phyloP scores from a whole-genome alignment of 2,113 vertebrate genomes.

The Esox niger region DNA sequence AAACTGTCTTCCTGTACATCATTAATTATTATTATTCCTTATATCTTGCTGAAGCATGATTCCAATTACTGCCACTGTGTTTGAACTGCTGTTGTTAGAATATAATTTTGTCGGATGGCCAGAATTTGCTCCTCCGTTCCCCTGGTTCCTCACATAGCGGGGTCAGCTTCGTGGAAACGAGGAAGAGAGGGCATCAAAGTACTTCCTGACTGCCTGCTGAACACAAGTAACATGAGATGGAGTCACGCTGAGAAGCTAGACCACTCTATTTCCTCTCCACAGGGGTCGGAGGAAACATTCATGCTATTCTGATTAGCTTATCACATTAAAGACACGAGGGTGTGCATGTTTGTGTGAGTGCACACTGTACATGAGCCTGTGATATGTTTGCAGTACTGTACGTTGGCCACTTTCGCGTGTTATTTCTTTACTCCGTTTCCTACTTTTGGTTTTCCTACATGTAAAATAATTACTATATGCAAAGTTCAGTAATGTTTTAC shows the following conservation, averaged over 20 bases:
- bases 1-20: too few species aligned
- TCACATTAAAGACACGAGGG: background rate
- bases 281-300: background rate
- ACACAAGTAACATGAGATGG: background rate
- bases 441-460: background rate
- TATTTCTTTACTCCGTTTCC: background rate
- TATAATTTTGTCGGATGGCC: background rate
- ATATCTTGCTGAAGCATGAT: background rate
- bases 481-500: background rate
- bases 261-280: background rate
- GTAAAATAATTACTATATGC: background rate
- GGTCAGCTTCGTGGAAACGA: background rate
- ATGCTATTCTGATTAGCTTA: background rate
- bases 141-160: background rate
- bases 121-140: background rate
- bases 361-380: background rate
- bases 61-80: background rate
- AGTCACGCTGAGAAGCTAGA: background rate
- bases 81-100: background rate
- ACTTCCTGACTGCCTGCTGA: constrained; percentile 11
- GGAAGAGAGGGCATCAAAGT: constrained; percentile 19
- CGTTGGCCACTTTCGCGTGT: background rate
- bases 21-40: too few species aligned
- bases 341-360: background rate
- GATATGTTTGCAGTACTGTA: too few species aligned